These are phyloP conservation scores for Pagetopsis macropterus DNA, from an alignment of 2,797 vertebrate genomes.

Conservation along the genomic window DNA sequence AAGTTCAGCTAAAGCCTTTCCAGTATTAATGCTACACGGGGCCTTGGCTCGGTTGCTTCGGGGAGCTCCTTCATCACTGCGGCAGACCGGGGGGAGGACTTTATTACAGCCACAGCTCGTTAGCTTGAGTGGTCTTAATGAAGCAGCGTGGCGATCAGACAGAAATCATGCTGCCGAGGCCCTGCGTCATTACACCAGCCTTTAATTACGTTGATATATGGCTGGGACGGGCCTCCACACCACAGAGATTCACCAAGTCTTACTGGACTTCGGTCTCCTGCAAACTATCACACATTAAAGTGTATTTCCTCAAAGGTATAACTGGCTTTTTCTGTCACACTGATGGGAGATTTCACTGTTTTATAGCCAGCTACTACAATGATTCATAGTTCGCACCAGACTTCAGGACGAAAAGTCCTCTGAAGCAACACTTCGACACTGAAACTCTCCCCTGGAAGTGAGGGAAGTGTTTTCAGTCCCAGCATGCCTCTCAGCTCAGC, in stretches of 20 bases:
- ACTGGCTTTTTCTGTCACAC: conserved; percentile 16
- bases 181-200: conserved; percentile 99
- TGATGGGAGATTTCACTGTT: conserved; percentile 12
- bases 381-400: background rate
- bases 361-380: background rate
- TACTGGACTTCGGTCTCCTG: conserved; percentile 73
- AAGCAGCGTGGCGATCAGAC: conserved; percentile 99
- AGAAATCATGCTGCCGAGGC: conserved; percentile 99
- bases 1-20: conserved; percentile 94
- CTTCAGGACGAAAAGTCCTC: background rate
- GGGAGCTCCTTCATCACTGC: conserved; percentile 97
- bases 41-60: conserved; percentile 88
- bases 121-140: conserved; percentile 99
- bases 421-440: conserved; percentile 36
- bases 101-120: conserved; percentile 99
- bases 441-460: conserved; percentile 25
- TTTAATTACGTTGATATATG: conserved; percentile 99
- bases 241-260: conserved; percentile 86
- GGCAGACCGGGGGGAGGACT: conserved; percentile 98
- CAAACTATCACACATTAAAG: conserved; percentile 38
- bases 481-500: conserved; percentile 49
- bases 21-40: conserved; percentile 91
- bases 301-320: conserved; percentile 11
- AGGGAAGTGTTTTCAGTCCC: conserved; percentile 27
- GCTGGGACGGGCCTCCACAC: conserved; percentile 86